A percentile compares a stretch with the other conserved stretches of the same genome.
Evolutionary conservation across 64 coral and sea anemone genomes (phyloP).

Genomic region (Orbicella faveolata): DNA sequence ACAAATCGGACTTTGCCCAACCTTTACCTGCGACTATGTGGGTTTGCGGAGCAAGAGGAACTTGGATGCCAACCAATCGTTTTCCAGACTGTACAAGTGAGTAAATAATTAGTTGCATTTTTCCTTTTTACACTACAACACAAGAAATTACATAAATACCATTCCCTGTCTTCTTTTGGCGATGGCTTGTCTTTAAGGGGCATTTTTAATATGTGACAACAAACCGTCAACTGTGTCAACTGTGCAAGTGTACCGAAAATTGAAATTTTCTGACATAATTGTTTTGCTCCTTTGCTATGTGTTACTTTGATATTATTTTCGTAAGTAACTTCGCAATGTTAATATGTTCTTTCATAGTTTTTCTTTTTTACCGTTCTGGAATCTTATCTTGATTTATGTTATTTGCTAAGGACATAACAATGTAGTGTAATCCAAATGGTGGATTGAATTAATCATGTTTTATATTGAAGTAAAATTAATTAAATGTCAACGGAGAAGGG

Average conservation of each 20-base stretch:
- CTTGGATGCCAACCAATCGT: slow-evolving; percentile 7
- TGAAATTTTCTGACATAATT: neutral
- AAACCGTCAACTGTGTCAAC: too few species aligned
- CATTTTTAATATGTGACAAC: too few species aligned
- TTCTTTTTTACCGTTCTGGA: neutral
- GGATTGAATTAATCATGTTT: too few species aligned
- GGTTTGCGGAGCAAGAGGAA: slow-evolving; percentile 37
- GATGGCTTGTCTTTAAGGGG: too few species aligned
- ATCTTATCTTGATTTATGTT: neutral
- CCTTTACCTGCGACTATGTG: neutral
- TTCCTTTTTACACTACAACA: too few species aligned
- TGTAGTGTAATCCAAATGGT: too few species aligned
- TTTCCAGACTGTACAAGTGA: slow-evolving; percentile 53
- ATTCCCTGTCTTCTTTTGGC: too few species aligned
- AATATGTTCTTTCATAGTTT: neutral
- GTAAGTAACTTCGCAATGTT: neutral
- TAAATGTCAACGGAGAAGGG: too few species aligned
- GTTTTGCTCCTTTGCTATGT: neutral
- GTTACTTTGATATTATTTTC: neutral
- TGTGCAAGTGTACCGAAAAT: too few species aligned
- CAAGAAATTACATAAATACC: too few species aligned
- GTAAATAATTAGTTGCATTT: neutral
- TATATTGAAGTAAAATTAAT: too few species aligned
- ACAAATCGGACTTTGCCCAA: slow-evolving; percentile 23
- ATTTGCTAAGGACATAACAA: too few species aligned